A percentile compares a stretch with the other conserved stretches of the same genome.
These are phyloP conservation scores for Ooceraea biroi DNA, from an alignment of 1,140 invertebrate species.

Conservation along the genomic window DNA sequence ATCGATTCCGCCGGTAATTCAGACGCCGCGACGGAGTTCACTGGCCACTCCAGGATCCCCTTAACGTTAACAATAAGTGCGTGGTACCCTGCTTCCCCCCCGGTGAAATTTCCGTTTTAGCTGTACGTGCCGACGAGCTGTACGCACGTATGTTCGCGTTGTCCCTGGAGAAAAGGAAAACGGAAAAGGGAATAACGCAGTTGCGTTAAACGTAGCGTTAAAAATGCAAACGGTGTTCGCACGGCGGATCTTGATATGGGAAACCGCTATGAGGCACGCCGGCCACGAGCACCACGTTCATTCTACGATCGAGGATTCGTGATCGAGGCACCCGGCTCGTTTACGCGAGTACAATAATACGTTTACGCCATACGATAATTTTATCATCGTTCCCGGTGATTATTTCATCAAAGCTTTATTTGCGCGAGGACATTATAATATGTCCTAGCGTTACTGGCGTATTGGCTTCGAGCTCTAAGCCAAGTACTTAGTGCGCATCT, in stretches of 20 bases:
- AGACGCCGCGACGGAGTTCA: no score
- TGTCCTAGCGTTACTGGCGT: not conserved
- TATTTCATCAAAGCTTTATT: constrained; percentile 38
- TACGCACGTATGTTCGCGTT: no score
- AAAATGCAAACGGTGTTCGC: no score
- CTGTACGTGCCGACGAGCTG: not conserved
- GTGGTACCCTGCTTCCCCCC: no score
- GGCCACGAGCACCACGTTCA: not conserved
- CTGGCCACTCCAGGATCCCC: no score
- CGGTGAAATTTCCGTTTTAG: not conserved
- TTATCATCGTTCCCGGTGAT: constrained; percentile 16
- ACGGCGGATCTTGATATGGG: not conserved
- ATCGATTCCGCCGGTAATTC: no score
- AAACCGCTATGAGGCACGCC: not conserved
- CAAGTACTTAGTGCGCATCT: no score
- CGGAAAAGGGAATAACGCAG: no score
- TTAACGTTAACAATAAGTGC: no score
- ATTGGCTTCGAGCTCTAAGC: not conserved
- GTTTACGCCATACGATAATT: not conserved
- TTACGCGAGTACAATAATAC: not conserved
- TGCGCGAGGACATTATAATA: not conserved
- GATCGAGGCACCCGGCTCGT: not conserved
- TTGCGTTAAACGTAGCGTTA: no score
- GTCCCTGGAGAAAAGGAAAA: no score
- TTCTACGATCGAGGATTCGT: constrained; percentile 1